Conservation (phyloP, 2,797 vertebrate genomes). For the Florisuga fusca region DNA sequence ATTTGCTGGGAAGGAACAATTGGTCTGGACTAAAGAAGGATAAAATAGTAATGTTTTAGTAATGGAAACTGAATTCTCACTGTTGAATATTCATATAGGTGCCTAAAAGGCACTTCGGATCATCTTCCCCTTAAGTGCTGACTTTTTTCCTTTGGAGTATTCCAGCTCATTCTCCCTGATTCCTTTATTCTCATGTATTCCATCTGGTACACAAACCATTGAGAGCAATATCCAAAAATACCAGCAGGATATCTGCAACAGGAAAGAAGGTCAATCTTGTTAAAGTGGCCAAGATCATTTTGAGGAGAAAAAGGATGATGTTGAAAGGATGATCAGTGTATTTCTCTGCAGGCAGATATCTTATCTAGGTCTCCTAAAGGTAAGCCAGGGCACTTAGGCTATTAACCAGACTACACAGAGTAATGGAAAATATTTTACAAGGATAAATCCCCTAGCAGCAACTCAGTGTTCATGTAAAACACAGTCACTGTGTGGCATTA, state of each 20-base stretch:
- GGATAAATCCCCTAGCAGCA: not conserved
- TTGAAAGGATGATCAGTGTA: not conserved
- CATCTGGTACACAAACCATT: not conserved
- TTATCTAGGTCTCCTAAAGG: conserved; percentile 31
- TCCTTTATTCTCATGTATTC: not conserved
- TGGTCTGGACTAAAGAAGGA: not conserved
- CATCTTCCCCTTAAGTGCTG: not conserved
- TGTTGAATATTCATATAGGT: not conserved
- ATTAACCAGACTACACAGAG: not conserved
- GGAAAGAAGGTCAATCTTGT: not conserved
- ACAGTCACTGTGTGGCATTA: not conserved
- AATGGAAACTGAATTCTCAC: not conserved
- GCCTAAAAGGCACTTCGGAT: not conserved
- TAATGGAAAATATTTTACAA: conserved; percentile 32
- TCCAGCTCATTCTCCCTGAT: not conserved
- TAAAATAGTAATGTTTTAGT: not conserved
- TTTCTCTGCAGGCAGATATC: not conserved
- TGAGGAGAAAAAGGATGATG: not conserved
- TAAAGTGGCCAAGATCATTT: not conserved
- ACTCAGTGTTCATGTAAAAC: not conserved
- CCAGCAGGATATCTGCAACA: not conserved
- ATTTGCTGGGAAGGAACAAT: not conserved
- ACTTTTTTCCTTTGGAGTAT: not conserved
- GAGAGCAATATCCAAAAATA: not conserved
- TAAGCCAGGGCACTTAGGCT: not conserved